These are phyloP conservation scores for Salmo trutta DNA, from an alignment of 2,797 vertebrate species.

Conservation along the genomic window DNA sequence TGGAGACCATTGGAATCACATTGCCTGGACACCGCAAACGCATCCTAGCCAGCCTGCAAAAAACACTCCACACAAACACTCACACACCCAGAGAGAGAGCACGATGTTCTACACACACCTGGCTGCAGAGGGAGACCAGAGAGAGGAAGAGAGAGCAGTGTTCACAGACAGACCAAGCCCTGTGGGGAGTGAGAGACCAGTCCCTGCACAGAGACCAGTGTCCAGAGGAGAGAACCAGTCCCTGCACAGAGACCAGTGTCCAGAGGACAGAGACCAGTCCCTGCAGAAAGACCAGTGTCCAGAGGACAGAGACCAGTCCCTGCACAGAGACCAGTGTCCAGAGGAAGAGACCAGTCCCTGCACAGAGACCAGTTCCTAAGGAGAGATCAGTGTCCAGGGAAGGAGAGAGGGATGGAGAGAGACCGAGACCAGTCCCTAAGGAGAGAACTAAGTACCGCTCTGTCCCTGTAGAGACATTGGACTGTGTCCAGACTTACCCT, in stretches of 20 bases:
- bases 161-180: neutral
- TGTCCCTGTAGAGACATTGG: slow-evolving; percentile 5
- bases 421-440: slow-evolving; percentile 77
- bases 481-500: neutral
- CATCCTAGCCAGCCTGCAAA: slow-evolving; percentile 85
- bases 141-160: slow-evolving; percentile 18
- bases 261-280: slow-evolving; percentile 14
- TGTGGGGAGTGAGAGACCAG: slow-evolving; percentile 30
- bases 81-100: slow-evolving; percentile 20
- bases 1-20: slow-evolving; percentile 80
- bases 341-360: too few relatives aligned
- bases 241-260: neutral
- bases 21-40: slow-evolving; percentile 89
- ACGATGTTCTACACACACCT: neutral
- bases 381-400: slow-evolving; percentile 19
- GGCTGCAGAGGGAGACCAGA: slow-evolving; percentile 7
- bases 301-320: slow-evolving; percentile 37
- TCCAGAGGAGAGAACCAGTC: neutral
- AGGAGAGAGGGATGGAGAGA: slow-evolving; percentile 20
- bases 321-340: slow-evolving; percentile 9
- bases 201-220: slow-evolving; percentile 28
- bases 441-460: slow-evolving; percentile 81
- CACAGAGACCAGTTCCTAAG: slow-evolving; percentile 38
- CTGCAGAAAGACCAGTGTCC: neutral
- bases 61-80: slow-evolving; percentile 52